A percentile compares a stretch with the other conserved stretches of the same genome.
Evolutionary conservation across 2,113 vertebrate genomes (phyloP).

Genomic region (Campylomormyrus numenius): DNA sequence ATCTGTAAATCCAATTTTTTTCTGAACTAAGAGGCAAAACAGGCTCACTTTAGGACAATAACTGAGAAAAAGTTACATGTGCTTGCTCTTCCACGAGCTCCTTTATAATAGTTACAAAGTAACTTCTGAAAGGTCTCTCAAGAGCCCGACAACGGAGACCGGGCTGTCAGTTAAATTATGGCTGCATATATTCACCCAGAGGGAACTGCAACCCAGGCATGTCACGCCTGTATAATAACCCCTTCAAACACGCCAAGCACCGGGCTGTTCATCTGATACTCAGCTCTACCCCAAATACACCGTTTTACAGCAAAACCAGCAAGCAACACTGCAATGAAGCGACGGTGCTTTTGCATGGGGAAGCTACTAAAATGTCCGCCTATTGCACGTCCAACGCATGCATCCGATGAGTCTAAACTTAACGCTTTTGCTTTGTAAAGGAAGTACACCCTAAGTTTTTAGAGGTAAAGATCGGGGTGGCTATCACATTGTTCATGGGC

Average conservation of each 20-base stretch:
- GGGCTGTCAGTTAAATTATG: neutral
- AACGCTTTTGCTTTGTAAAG: neutral
- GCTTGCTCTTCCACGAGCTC: neutral
- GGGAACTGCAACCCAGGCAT: neutral
- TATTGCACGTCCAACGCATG: neutral
- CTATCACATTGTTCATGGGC: neutral
- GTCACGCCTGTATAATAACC: neutral
- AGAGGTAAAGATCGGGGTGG: neutral
- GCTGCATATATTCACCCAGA: neutral
- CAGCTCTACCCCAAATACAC: neutral
- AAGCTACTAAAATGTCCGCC: conserved; percentile 3
- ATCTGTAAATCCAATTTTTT: neutral
- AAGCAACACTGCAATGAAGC: neutral
- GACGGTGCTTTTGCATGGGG: neutral
- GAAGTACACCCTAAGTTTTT: neutral
- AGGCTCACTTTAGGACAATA: neutral
- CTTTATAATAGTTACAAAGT: neutral
- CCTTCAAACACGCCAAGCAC: neutral
- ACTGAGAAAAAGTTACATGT: neutral
- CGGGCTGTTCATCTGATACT: neutral
- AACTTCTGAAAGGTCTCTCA: neutral
- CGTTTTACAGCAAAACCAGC: neutral
- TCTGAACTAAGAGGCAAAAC: neutral
- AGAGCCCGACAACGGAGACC: neutral
- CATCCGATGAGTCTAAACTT: neutral